Percentiles rank a stretch among this genome's conserved stretches.
Evolutionary conservation across 30 jellyfish, hydroid and myxozoan species (phyloP).

Genomic region (Nemopilema nomurai): DNA sequence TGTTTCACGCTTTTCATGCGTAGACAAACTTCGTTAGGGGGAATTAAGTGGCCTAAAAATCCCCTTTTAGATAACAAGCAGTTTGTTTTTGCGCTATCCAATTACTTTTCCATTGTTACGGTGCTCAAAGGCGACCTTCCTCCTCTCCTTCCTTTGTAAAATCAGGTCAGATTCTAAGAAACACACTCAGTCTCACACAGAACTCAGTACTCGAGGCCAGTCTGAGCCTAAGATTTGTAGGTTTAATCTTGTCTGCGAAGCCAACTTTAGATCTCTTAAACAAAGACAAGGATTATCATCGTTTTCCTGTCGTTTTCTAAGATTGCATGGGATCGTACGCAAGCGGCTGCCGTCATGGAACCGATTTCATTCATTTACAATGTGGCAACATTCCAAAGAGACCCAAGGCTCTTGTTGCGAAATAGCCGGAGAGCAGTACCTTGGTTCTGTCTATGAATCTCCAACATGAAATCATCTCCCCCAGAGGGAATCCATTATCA

Average conservation of each 20-base stretch:
- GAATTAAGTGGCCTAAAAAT: background rate
- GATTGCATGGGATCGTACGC: background rate
- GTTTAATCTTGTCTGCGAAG: background rate
- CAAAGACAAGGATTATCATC: background rate
- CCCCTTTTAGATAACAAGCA: background rate
- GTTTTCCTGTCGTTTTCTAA: background rate
- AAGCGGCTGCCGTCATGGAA: background rate
- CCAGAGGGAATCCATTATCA: too few species aligned
- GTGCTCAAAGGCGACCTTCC: background rate
- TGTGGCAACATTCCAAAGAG: too few species aligned
- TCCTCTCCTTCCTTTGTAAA: background rate
- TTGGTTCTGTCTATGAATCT: too few species aligned
- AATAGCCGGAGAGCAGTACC: too few species aligned
- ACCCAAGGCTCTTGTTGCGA: too few species aligned
- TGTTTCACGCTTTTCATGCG: conserved; percentile 17
- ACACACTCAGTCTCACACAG: background rate
- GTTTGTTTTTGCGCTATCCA: conserved; percentile 3
- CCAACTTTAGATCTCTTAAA: background rate
- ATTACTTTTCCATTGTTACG: background rate
- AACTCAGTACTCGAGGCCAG: background rate
- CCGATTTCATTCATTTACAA: too few species aligned
- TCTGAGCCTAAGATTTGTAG: background rate
- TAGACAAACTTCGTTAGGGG: conserved; percentile 2
- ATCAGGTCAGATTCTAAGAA: background rate
- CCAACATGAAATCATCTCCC: too few species aligned